These are phyloP conservation scores for Cataglyphis albicans DNA, from an alignment of 2,888 invertebrate genomes.

Conservation along the genomic window DNA sequence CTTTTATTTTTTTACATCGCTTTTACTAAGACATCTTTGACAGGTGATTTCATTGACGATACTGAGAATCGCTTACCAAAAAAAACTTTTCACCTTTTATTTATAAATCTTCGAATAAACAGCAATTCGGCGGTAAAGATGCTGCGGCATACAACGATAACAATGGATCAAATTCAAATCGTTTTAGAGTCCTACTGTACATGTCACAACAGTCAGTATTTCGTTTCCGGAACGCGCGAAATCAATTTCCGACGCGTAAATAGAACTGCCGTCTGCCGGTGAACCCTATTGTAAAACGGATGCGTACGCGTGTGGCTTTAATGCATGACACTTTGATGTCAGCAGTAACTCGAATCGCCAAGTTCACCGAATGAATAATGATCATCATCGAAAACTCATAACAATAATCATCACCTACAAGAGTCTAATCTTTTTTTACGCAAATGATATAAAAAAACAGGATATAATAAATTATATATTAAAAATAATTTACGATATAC, in stretches of 20 bases:
- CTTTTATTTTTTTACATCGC: slow-evolving; percentile 3
- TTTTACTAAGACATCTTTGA: slow-evolving; percentile 10
- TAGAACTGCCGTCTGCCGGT: slow-evolving; percentile 46
- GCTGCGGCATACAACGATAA: slow-evolving; percentile 6
- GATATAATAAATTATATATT: slow-evolving; percentile 8
- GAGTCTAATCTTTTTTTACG: not conserved
- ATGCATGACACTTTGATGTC: slow-evolving; percentile 13
- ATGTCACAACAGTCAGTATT: slow-evolving; percentile 45
- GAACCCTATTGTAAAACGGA: slow-evolving; percentile 34
- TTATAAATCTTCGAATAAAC: slow-evolving; percentile 42
- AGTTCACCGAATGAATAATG: not conserved
- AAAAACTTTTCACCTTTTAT: slow-evolving; percentile 14
- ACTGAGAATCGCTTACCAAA: slow-evolving; percentile 21
- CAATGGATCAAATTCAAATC: slow-evolving; percentile 52
- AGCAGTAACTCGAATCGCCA: slow-evolving; percentile 12
- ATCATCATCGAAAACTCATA: slow-evolving; percentile 13
- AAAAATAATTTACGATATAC: not conserved
- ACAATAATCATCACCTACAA: not conserved
- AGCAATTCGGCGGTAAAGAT: slow-evolving; percentile 50
- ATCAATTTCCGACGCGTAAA: slow-evolving; percentile 68
- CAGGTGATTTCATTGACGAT: slow-evolving; percentile 4
- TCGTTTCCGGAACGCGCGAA: slow-evolving; percentile 64
- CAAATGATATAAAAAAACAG: not conserved
- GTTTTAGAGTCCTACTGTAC: slow-evolving; percentile 41
- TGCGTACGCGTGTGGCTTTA: slow-evolving; percentile 25